phyloP scores from a whole-genome alignment of 2,113 vertebrate genomes.

The Chaenocephalus aceratus region DNA sequence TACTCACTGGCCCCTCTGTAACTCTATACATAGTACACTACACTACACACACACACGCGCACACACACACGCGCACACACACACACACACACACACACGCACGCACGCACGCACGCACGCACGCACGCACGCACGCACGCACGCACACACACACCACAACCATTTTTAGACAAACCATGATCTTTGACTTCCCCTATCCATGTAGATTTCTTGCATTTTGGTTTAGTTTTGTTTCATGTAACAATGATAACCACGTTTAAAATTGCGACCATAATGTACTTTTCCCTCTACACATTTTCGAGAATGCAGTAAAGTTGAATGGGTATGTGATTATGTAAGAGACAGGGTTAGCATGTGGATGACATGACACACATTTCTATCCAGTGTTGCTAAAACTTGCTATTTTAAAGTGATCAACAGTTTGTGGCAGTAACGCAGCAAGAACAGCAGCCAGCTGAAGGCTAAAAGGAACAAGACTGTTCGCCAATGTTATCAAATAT shows the following conservation, averaged over 20 bases:
- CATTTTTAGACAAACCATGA: too few species aligned
- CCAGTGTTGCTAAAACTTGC: too few species aligned
- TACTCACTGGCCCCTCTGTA: conserved; percentile 59
- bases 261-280: too few species aligned
- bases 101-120: conserved; percentile 26
- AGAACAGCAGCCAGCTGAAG: not conserved
- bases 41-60: conserved; percentile 24
- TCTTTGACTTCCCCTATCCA: too few species aligned
- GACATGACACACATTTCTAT: too few species aligned
- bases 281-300: too few species aligned
- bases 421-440: not conserved
- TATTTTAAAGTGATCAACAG: not conserved
- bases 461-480: not conserved
- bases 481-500: not conserved
- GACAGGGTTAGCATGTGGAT: too few species aligned
- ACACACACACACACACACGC: conserved; percentile 24
- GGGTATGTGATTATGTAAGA: not conserved
- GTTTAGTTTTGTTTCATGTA: too few species aligned
- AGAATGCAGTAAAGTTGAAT: too few species aligned
- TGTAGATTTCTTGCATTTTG: too few species aligned
- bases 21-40: conserved; percentile 42
- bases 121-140: conserved; percentile 13
- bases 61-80: conserved; percentile 29
- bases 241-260: too few species aligned
- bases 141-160: conserved; percentile 9